Base-by-base conservation (phyloP, 2,888 invertebrate genomes). In the Syritta pipiens region DNA sequence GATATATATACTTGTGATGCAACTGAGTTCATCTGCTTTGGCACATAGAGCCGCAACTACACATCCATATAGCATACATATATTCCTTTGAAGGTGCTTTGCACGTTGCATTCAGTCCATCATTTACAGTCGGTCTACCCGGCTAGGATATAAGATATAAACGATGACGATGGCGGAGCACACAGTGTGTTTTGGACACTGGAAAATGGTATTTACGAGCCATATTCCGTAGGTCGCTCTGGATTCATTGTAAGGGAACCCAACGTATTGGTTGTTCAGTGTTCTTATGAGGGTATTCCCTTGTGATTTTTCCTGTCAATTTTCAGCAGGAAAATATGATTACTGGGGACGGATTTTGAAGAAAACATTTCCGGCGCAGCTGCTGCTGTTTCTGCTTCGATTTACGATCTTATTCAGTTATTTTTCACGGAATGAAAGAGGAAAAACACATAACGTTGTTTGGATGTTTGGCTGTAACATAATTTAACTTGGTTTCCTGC, bases 261-360 rank as follows among this genome's bases (percentile, higher is more conserved):
- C n/a, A n/a, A n/a, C n/a, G n/a, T n/a, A n/a, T n/a, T n/a, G n/a
- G n/a, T n/a, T n/a, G n/a, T n/a, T n/a, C n/a, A n/a, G n/a, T n/a
- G n/a, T n/a, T n/a, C n/a, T n/a, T 30, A 6, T 17, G 19, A 30
- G 28, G 28, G 48, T 48, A 49, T 49, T 28, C 30, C n/a, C 49
- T 49, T 30, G 14, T 49, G 49, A 49, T 49, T 49, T 48, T 30
- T 49, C 49, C 19, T 49, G 49, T 49, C 49, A 49, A 49, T 49
- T 49, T 49, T 30, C 49, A 49, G n/a, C n/a, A n/a, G 49, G 20
- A 49, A 49, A 49, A 49, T 49, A 49, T 49, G 49, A 49, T 49
- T 49, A 49, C 49, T 26, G 49, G 19, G 28, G 49, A 49, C 49
- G 28, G 49, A 30, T 30, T 49, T 49, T 28, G 17, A 30, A 30